Base-by-base conservation (phyloP, 2,888 invertebrate species). In the Keiferia lycopersicella region DNA sequence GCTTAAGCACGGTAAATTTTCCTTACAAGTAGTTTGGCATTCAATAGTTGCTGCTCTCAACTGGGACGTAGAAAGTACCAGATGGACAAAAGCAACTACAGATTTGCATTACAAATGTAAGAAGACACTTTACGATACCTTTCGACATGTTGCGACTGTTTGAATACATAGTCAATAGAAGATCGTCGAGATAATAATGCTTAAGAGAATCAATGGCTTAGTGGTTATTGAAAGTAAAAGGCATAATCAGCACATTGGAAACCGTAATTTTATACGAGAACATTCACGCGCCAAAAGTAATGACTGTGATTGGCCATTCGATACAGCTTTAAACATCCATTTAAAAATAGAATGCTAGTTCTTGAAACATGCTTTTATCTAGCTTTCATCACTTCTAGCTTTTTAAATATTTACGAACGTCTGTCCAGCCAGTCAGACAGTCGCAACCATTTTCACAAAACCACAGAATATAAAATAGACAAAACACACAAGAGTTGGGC, bases 31-130 rank as follows among this genome's bases (percentile, higher is more conserved):
- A 34, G 61, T 50, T 62, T 53, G 41, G 62, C 62, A 56, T 62
- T 62, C 62, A 41, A 20, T 20, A 48, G 51, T 53, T 14, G 38
- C n/a, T n/a, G 3, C 53, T 34, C 8, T 7, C 2, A 62, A 62
- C 53, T 38, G 53, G 62, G 62, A 51, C 62, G 41, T 62, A 62
- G 62, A 62, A 62, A 62, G 53, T 70, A 69, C 73, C 80, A 82
- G 84, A 81, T 86, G 81, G 79, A 86, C 87, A 84, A 84, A 82
- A 61, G 76, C 80, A 87, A 86, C 87, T 86, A 83, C 83, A 87
- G 84, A 86, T 88, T 87, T 85, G 82, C 88, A 86, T 88, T 76
- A 84, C 82, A 87, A 85, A 80, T 76, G 61, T 61, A 61, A 60
- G 61, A 34, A 50, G 61, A 50, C 50, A 50, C 50, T 50, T 50